Base-by-base conservation (phyloP, 64 coral and sea anemone genomes). In the Stichodactyla mertensii region DNA sequence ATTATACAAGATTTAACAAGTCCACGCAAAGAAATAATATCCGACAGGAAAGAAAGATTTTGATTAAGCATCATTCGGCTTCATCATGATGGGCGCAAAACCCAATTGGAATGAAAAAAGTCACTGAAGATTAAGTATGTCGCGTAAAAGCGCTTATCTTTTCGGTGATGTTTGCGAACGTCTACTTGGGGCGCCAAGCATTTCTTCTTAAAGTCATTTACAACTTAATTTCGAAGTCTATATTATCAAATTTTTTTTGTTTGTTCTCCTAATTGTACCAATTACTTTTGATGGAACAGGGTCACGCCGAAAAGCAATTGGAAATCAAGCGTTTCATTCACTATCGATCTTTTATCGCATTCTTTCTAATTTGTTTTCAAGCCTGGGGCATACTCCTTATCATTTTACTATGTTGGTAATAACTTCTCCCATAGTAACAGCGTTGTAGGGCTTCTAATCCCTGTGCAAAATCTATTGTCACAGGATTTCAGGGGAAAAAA, bases 241-340 rank as follows among this genome's bases (percentile, higher is more conserved):
- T 19, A 74, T 74, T 74, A 74, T 74, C 27, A 26, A 74, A 45
- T 4, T 2, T 36, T 74, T 74, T 27, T 8, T 74, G 9, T 74
- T 74, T 74, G 69, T 74, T 10, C 24, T 74, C 24, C 4, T 74
- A 74, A 74, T 74, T 9, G 69, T 74, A 23, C 26, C 69, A 74
- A 74, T 74, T 27, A 74, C 26, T 27, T 74, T 74, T 74, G 24
- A 74, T 74, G n/a, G 24, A 74, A 74, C 24, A 74, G 69, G 69
- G 69, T 74, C 69, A 74, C 23, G 69, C 10, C 4, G 24, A 4
- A 74, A 74, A 74, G 18, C 66, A 71, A 26, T 71, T 9, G n/a
- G 28, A 71, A 4, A 74, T 74, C 69, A 74, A 74, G 22, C 24
- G 27, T 22, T 23, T 23, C n/a, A 74, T 74, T 74, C 69, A 74